phyloP scores from a whole-genome alignment of 2,113 vertebrate species.

The Crypturellus undulatus region DNA sequence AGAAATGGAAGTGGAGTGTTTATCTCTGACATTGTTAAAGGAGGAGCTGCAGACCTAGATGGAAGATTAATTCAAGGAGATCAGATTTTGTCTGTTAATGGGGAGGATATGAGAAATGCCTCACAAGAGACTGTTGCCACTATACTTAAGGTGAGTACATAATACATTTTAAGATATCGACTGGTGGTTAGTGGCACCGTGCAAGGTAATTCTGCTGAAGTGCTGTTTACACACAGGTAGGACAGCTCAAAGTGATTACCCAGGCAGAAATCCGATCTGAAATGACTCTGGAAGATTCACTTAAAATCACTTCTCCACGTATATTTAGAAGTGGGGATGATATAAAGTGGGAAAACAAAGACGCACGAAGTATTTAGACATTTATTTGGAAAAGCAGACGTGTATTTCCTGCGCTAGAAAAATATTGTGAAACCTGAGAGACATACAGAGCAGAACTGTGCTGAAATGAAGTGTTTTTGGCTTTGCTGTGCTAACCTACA shows the following conservation, averaged over 20 bases:
- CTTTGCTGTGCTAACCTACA: not conserved
- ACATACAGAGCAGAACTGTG: not conserved
- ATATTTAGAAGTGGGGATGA: not conserved
- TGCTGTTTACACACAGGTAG: not conserved
- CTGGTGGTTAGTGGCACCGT: constrained; percentile 10
- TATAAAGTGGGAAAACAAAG: not conserved
- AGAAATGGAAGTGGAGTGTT: constrained; percentile 91
- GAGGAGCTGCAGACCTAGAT: constrained; percentile 93
- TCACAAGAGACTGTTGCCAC: constrained; percentile 93
- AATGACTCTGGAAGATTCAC: constrained; percentile 9
- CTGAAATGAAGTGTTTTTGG: not conserved
- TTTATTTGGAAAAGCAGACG: constrained; percentile 4
- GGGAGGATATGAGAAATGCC: constrained; percentile 89
- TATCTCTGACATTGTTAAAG: constrained; percentile 96
- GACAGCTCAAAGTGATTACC: not conserved
- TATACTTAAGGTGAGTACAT: constrained; percentile 88
- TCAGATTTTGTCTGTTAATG: constrained; percentile 93
- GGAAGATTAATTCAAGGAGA: constrained; percentile 96
- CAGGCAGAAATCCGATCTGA: not conserved
- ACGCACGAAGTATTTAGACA: not conserved
- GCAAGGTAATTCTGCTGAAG: constrained; percentile 31
- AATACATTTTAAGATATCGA: not conserved
- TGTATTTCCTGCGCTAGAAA: not conserved
- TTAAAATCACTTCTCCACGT: not conserved
- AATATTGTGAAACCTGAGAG: not conserved